Percentiles rank a stretch among this genome's conserved stretches.
phyloP scores from a whole-genome alignment of 2,888 invertebrate genomes.

The Eledona agricola region DNA sequence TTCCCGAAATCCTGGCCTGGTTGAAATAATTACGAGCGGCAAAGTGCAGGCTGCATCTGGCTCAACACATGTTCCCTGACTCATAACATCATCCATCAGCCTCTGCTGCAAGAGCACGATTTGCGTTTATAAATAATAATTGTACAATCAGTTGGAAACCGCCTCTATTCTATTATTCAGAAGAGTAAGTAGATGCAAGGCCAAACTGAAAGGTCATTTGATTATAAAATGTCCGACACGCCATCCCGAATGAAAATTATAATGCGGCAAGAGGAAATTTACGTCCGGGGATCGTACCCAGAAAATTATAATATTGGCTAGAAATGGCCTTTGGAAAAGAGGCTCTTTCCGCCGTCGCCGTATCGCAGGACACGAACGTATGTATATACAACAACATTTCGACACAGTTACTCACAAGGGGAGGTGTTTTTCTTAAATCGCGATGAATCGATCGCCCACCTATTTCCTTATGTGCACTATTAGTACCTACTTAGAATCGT shows the following conservation, averaged over 20 bases:
- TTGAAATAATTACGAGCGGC: constrained; percentile 2
- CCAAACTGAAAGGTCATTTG: constrained; percentile 43
- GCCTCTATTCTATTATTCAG: constrained; percentile 23
- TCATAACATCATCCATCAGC: constrained; percentile 9
- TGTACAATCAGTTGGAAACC: constrained; percentile 5
- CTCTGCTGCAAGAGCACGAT: constrained; percentile 16
- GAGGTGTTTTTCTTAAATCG: constrained; percentile 8
- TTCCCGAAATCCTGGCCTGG: neutral
- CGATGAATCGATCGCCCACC: constrained; percentile 22
- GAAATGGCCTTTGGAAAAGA: constrained; percentile 33
- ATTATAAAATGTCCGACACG: constrained; percentile 44
- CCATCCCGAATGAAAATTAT: constrained; percentile 36
- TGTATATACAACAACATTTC: too few relatives aligned
- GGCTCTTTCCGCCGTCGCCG: too few relatives aligned
- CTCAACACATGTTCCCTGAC: constrained; percentile 13
- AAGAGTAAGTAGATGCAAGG: constrained; percentile 14
- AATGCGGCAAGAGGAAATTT: constrained; percentile 19
- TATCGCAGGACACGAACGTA: too few relatives aligned
- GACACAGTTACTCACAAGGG: too few relatives aligned
- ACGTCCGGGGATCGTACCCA: constrained; percentile 28
- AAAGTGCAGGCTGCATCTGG: constrained; percentile 2
- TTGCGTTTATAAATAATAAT: constrained; percentile 21
- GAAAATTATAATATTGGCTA: constrained; percentile 42
- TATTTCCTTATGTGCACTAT: constrained; percentile 20
- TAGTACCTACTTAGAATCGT: constrained; percentile 20